Evolutionary conservation across 2,888 invertebrate genomes (phyloP), one percentile per base, ranked within the genome.

Genomic region (Microdon myrmicae): DNA sequence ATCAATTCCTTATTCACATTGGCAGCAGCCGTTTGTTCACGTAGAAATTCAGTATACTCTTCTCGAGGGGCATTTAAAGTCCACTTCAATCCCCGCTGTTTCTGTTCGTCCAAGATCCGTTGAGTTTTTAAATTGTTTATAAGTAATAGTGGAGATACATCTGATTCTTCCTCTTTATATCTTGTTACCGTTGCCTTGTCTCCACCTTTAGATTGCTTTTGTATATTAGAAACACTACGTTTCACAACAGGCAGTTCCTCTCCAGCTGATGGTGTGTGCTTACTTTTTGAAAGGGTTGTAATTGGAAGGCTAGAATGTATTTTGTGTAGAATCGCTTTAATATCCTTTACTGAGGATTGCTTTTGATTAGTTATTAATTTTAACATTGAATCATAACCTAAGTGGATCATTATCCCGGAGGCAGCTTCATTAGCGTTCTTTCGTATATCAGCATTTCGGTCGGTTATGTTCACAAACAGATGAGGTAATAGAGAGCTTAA

Each of bases 1-100:
- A 94, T 86, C 2, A 98, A 83, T 39, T 86, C 87, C 74, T 89
- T 92, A 76, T 94, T 96, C 35, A 96, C 86, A 55, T 91, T 92
- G 0, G 94, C 94, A 14, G 87, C 85, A 0, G 83, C 82, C 94
- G 98, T 95, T 75, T 96, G 93, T 67, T 92, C 92, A 70, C 89
- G 90, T 29, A 99, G 81, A 61, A 96, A 85, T 10, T 95, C 93
- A 8, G 94, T 90, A 82, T 96, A 98, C 75, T 98, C 98, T 71
- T 92, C 91, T 17, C 95, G 84, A 0, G 97, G 96, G 0, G 90
- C 86, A 0, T 92, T 89, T 74, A 97, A 97, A 77, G 95, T 94
- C 97, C 97, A 97, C 77, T 94, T 94, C 13, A 96, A 81, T 4
- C 90, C 88, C 82, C 94, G 94, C 51, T 97, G 82, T 77, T 92